Evolutionary conservation across 2,888 invertebrate genomes (phyloP), one percentile per base, ranked within the genome.

Genomic region (Sarcophaga variegata): DNA sequence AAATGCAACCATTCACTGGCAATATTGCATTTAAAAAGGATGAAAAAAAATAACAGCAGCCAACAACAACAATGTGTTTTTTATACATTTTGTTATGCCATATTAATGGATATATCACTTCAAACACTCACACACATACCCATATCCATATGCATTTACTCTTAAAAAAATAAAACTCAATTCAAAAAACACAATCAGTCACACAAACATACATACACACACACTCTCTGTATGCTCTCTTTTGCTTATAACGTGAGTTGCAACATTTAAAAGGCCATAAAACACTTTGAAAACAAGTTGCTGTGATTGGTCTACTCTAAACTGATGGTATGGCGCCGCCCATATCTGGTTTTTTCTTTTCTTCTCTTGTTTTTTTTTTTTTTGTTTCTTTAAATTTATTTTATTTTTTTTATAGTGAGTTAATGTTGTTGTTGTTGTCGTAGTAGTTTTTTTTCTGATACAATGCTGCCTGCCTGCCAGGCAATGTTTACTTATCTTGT

Each of bases 251-350:
- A 14, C 54, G 17, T 54, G 54, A 54, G 54, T 77, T 78, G 82
- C 88, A 88, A 86, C 88, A 89, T 83, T 87, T 54, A 14, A 85
- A 86, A 88, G 86, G 86, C 87, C 75, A 88, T 87, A 87, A 88
- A 88, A 87, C 88, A 89, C 88, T 79, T 87, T 87, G 86, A 85
- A 87, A 89, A 86, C 87, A 88, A 89, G 88, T 88, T 86, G 89
- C 91, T 90, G 92, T 92, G 93, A 93, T 93, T 93, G 93, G 93
- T 90, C 90, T 91, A 90, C 89, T 83, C 54, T 54, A 88, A 85
- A 90, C 89, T 88, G 89, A 90, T 90, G 90, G 89, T 90, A 90
- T 92, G 92, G 92, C 92, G 91, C 93, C 93, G 93, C 93, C 93
- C 93, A 92, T 93, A 93, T 93, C 93, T 92, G 92, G 90, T 93